Percentiles rank a stretch among this genome's conserved stretches.
Evolutionary conservation across 2,113 vertebrate species (phyloP).

Genomic region (Ardeotis arabs): DNA sequence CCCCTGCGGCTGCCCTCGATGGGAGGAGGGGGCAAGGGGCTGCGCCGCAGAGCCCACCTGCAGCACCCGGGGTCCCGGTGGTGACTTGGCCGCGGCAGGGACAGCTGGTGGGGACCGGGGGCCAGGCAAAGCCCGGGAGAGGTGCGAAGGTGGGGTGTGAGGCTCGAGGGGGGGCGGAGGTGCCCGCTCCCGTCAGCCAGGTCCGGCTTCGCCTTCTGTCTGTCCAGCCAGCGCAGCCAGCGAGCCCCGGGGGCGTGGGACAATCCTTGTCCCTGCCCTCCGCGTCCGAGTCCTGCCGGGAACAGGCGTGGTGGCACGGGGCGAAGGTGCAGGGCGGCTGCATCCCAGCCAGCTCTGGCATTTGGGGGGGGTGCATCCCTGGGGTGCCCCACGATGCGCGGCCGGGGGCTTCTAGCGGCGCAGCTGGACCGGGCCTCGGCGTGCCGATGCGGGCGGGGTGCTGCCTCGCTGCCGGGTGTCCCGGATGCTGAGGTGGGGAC

Average conservation of each 20-base stretch:
- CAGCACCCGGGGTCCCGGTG: accelerated
- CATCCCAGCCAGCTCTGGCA: accelerated
- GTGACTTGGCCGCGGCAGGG: accelerated
- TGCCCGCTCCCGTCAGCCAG: neutral
- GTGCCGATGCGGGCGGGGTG: accelerated
- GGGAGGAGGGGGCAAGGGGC: accelerated
- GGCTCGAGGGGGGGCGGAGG: too few relatives aligned
- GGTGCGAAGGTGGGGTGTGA: neutral
- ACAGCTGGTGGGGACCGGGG: neutral
- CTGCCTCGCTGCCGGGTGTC: neutral
- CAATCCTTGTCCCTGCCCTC: neutral
- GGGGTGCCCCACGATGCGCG: neutral
- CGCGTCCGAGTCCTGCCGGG: neutral
- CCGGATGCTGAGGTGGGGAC: neutral
- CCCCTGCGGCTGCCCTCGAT: accelerated
- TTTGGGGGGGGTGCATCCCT: neutral
- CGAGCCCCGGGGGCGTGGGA: neutral
- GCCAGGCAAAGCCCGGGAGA: neutral
- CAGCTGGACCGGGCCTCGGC: accelerated
- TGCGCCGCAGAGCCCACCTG: accelerated
- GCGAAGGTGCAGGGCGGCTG: accelerated
- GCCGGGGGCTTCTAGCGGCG: neutral
- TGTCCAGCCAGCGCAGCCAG: neutral
- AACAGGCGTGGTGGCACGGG: neutral
- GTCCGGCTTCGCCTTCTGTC: accelerated